Base-by-base conservation (phyloP, 1,140 invertebrate species). In the Drosophila ohnishii region DNA sequence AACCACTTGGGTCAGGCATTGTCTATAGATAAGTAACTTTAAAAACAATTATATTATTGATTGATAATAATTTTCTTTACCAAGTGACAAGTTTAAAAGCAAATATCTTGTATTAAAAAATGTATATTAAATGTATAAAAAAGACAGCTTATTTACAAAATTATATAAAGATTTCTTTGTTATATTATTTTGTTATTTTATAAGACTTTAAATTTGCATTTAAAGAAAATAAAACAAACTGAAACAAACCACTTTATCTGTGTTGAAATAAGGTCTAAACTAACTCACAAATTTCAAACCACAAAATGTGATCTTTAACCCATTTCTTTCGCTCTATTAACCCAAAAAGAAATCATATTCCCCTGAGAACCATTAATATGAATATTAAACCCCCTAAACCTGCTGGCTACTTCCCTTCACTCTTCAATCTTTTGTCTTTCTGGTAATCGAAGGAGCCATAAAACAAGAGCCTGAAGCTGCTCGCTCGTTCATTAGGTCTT, bases 391-490 rank as follows among this genome's bases (percentile, higher is more conserved):
- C 16, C 3, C n/a, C 4, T 4, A 65, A 63, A 53, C 45, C 47
- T 40, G 28, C 19, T 45, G 30, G 47, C 32, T 22, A 45, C 28
- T 74, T 76, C 73, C 73, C 66, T 76, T 76, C 73, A 76, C 73
- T 76, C 42, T 42, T 45, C 13, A 16, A 14, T 45, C 48, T 70
- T 70, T 70, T 59, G 69, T 71, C 13, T 47, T 13, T 40, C 47
- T 16, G 50, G 48, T 58, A 67, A 76, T 55, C 73, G 48, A 76
- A 47, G 56, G 72, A 75, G 66, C 56, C 37, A 75, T 76, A 76
- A 76, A 76, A 67, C 37, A 22, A 75, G 50, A 75, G 72, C 73
- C 55, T 47, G 45, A 47, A 47, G 45, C 50, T 4, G 6, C 6
- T 53, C 30, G 6, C 6, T 53, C 30, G 72, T 66, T 76, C 73